Base-by-base conservation (phyloP, 2,797 vertebrate species). In the Silurus lanzhouensis region DNA sequence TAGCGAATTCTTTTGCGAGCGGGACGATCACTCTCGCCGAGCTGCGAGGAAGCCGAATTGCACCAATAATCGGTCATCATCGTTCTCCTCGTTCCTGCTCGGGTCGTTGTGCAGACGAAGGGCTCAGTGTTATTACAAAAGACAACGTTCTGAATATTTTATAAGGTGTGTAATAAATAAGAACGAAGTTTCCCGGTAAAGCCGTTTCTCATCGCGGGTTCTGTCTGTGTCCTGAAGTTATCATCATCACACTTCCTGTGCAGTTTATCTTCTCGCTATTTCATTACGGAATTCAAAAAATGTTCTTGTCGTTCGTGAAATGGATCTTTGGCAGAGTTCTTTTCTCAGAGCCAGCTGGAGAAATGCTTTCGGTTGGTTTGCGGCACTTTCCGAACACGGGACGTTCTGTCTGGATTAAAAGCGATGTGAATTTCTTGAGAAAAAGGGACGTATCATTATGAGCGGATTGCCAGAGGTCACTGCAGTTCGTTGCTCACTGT, bases 131-230 rank as follows among this genome's bases (percentile, higher is more conserved):
- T 66, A 66, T 66, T 27, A 81, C 78, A 27, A 66, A 81, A 81
- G 78, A 25, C 61, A 81, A 81, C 52, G n/a, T 81, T 52, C 12
- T 66, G 22, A 52, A 66, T 66, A 81, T 81, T 66, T 81, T 66
- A 81, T 17, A 27, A 66, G 61, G 61, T 0, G 9, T 20, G 61
- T 81, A 25, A 66, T 66, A 81, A 81, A 81, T 66, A n/a, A 66
- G 19, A 66, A 48, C 10, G 61, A 52, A 2, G 78, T 66, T 38
- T 52, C 78, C 61, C 25, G 9, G 64, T n/a, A 64, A 64, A 48
- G 77, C 77, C 13, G n/a, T n/a, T 66, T 66, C 61, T 66, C 66
- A 2, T 66, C 1, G 60, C 15, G 48, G 48, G 48, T 2, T 5
- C 44, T 9, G 0, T 66, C 78, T 66, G 25, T 66, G 64, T 81